Conservation (phyloP, 2,888 invertebrate species). For the Drepana falcataria region DNA sequence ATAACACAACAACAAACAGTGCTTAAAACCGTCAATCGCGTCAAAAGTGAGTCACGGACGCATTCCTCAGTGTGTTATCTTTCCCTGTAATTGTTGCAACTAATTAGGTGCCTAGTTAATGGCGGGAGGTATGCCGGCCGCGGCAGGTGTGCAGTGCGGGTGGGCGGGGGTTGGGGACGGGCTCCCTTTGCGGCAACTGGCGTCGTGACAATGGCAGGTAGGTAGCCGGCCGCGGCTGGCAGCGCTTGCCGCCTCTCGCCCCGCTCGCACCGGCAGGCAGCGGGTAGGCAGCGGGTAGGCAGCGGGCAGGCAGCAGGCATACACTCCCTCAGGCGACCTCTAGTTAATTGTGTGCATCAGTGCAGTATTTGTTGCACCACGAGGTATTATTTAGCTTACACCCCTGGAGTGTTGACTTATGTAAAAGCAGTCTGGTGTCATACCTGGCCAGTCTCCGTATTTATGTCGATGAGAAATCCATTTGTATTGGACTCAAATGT, state of each 20-base stretch:
- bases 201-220: not conserved
- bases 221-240: too few relatives aligned
- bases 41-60: slow-evolving; percentile 13
- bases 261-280: too few relatives aligned
- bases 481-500: too few relatives aligned
- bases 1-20: too few relatives aligned
- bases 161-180: not conserved
- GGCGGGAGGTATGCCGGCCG: not conserved
- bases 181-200: not conserved
- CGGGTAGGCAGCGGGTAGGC: too few relatives aligned
- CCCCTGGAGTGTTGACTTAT: not conserved
- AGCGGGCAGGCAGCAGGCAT: too few relatives aligned
- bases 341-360: not conserved
- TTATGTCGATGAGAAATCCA: too few relatives aligned
- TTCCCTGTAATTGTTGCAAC: slow-evolving; percentile 11
- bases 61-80: slow-evolving; percentile 13
- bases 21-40: not conserved
- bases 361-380: not conserved
- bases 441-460: too few relatives aligned
- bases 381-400: not conserved
- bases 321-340: not conserved
- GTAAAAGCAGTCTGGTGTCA: too few relatives aligned
- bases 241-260: too few relatives aligned
- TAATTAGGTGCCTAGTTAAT: slow-evolving; percentile 14
- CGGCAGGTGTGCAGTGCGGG: too few relatives aligned